Base-by-base conservation (phyloP, 2,888 invertebrate genomes). In the Julus scandinavius region DNA sequence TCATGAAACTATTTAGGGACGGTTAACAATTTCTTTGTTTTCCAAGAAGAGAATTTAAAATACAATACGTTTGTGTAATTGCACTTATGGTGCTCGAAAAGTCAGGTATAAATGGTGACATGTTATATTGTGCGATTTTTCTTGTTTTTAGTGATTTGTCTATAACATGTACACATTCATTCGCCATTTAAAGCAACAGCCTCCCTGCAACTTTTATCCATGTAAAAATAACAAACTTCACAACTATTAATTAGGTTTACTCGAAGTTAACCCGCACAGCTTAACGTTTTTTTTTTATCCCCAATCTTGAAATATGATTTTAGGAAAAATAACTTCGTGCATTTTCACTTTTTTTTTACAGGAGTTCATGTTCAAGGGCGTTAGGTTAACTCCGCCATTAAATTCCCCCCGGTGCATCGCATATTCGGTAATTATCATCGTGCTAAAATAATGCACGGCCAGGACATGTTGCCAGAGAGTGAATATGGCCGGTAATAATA, bases 211-310 rank as follows among this genome's bases (percentile, higher is more conserved):
- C 4, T 13, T 80, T 80, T 80, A 13, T 2, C 38, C 29, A 15
- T 29, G 5, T 13, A 80, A 80, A 80, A 80, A 80, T n/a, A 63
- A 6, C n/a, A 72, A 80, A 80, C 1, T 40, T 38, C 38, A 5
- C 80, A 80, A 80, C 80, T 80, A 80, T 80, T 80, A 80, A 80
- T 80, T 80, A 80, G 80, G 80, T 80, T 80, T 80, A 80, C 80
- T 80, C 38, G 80, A 80, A 80, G 72, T 29, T 29, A 72, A 72
- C 72, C n/a, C 13, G 29, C 72, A 20, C 63, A 63, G 63, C n/a
- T 63, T 20, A 63, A 20, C 17, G 13, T 54, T 54, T 54, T 54
- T 72, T 72, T 29, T 72, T 3, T 15, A 80, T 13, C 80, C 29
- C 80, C 38, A 38, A 80, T 80, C 80, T 80, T 80, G 80, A 80